Conservation (phyloP, 2,888 invertebrate genomes). For the Carterocephalus palaemon region DNA sequence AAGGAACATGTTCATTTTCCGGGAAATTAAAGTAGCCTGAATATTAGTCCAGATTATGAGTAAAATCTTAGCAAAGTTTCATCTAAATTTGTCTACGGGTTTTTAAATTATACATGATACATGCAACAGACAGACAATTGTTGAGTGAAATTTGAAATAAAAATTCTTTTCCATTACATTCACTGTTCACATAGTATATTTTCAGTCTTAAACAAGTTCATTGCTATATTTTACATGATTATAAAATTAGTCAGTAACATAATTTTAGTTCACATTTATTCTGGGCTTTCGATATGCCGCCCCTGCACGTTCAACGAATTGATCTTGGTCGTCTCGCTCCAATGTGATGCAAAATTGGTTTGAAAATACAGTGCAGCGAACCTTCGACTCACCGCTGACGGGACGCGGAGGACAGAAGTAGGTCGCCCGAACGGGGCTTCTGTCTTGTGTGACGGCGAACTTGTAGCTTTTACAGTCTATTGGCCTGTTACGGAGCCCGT, state of each 20-base stretch:
- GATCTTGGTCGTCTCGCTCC: slow-evolving; percentile 58
- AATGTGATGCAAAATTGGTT: slow-evolving; percentile 67
- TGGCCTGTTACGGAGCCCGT: slow-evolving; percentile 36
- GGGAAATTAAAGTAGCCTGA: too few relatives aligned
- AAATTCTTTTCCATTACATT: too few relatives aligned
- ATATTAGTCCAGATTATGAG: too few relatives aligned
- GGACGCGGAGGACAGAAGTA: slow-evolving; percentile 67
- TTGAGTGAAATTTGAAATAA: too few relatives aligned
- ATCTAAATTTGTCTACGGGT: too few relatives aligned
- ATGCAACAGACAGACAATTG: too few relatives aligned
- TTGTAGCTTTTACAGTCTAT: slow-evolving; percentile 72
- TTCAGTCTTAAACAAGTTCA: slow-evolving; percentile 27
- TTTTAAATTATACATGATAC: too few relatives aligned
- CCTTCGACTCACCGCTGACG: slow-evolving; percentile 45
- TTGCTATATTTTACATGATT: neutral
- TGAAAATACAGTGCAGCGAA: slow-evolving; percentile 67
- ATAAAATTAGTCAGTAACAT: neutral
- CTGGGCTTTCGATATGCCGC: slow-evolving; percentile 57
- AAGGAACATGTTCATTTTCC: too few relatives aligned
- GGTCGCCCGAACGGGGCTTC: slow-evolving; percentile 50
- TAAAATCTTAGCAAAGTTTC: too few relatives aligned
- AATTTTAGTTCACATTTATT: slow-evolving; percentile 7
- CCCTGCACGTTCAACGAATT: slow-evolving; percentile 49
- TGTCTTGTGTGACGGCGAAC: slow-evolving; percentile 59
- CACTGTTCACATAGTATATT: neutral